These are phyloP conservation scores for Sminthurides bifidus DNA, from an alignment of 1,140 invertebrate species.

Conservation along the genomic window DNA sequence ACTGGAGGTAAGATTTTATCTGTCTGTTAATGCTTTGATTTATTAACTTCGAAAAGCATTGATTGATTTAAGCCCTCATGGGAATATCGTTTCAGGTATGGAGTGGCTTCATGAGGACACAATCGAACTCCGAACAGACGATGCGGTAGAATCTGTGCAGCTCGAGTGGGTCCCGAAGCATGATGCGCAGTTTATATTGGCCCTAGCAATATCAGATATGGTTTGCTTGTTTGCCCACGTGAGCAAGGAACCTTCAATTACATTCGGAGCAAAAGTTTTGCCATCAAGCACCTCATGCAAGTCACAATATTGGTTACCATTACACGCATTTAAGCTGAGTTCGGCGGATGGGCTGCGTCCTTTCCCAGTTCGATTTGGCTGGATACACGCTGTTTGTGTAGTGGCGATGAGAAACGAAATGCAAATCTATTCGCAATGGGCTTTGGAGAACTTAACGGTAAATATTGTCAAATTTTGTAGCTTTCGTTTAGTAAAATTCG, in stretches of 20 bases:
- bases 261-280: slow-evolving; percentile 28
- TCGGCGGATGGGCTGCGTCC: slow-evolving; percentile 93
- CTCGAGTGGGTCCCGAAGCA: slow-evolving; percentile 98
- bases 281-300: slow-evolving; percentile 27
- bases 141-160: slow-evolving; percentile 49
- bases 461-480: slow-evolving; percentile 16
- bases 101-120: slow-evolving; percentile 99
- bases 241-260: slow-evolving; percentile 33
- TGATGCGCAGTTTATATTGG: slow-evolving; percentile 94
- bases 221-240: slow-evolving; percentile 34
- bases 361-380: slow-evolving; percentile 94
- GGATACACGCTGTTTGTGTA: slow-evolving; percentile 93
- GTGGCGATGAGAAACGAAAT: slow-evolving; percentile 99
- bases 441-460: slow-evolving; percentile 38
- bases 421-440: slow-evolving; percentile 99
- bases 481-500: slow-evolving; percentile 2
- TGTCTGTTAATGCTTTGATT: slow-evolving; percentile 2
- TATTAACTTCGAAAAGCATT: slow-evolving; percentile 1
- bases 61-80: slow-evolving; percentile 12
- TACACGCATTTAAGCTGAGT: slow-evolving; percentile 85
- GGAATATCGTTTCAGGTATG: slow-evolving; percentile 38
- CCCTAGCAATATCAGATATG: slow-evolving; percentile 89
- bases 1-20: slow-evolving; percentile 61
- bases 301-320: slow-evolving; percentile 40
- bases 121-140: slow-evolving; percentile 61